A percentile compares a stretch with the other conserved stretches of the same genome.
phyloP scores from a whole-genome alignment of 1,140 invertebrate species.

The Neotoxoptera formosana region DNA sequence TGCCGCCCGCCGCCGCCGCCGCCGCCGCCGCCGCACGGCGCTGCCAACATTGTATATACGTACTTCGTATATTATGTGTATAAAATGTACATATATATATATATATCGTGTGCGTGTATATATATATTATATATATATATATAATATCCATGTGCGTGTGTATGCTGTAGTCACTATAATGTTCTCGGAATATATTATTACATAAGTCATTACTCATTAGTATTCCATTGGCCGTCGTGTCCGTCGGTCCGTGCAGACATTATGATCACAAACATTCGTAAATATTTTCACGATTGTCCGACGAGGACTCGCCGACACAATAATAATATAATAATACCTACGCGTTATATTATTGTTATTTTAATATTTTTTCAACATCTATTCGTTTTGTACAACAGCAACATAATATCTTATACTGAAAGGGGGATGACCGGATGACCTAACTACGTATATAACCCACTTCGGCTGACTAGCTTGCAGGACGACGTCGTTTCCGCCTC shows the following conservation, averaged over 20 bases:
- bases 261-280: conserved; percentile 19
- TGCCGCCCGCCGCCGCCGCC: conserved; percentile 34
- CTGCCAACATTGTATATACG: conserved; percentile 38
- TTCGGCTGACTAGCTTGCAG: not conserved
- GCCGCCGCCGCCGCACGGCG: conserved; percentile 41
- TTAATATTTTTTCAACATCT: not conserved
- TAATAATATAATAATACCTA: not conserved
- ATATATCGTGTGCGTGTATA: not conserved
- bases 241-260: conserved; percentile 31
- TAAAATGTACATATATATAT: not conserved
- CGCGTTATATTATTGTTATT: not conserved
- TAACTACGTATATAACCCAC: not conserved
- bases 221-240: conserved; percentile 38
- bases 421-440: not conserved
- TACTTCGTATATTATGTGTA: not conserved
- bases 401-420: not conserved
- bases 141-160: not conserved
- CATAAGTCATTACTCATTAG: conserved; percentile 40
- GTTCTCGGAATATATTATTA: conserved; percentile 41
- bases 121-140: not conserved
- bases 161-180: not conserved
- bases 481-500: not conserved
- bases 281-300: conserved; percentile 46
- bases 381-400: not conserved
- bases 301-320: not conserved